Conservation (phyloP, 1,140 invertebrate species). For the Drosophila sechellia region DNA sequence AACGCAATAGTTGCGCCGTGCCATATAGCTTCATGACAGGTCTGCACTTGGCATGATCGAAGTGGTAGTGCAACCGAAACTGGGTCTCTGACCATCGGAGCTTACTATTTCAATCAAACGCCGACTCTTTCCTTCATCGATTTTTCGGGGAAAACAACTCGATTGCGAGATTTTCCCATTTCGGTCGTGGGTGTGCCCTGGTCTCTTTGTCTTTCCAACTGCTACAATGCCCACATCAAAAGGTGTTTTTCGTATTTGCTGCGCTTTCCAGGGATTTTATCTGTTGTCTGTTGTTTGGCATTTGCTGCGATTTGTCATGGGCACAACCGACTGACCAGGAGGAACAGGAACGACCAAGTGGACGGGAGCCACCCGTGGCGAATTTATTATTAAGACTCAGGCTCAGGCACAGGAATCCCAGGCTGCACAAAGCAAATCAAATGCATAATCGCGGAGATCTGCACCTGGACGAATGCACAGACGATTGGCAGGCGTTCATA, state of each 20-base stretch:
- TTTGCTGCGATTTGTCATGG: slow-evolving; percentile 72
- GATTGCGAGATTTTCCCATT: background rate
- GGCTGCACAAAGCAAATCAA: slow-evolving; percentile 41
- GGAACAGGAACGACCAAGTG: slow-evolving; percentile 18
- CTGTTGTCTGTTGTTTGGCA: slow-evolving; percentile 60
- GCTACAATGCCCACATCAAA: slow-evolving; percentile 51
- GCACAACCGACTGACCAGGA: slow-evolving; percentile 39
- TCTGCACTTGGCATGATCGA: slow-evolving; percentile 19
- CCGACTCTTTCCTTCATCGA: slow-evolving; percentile 24
- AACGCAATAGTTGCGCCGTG: slow-evolving; percentile 5
- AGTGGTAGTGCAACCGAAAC: slow-evolving; percentile 7
- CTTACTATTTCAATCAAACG: slow-evolving; percentile 22
- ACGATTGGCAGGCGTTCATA: slow-evolving; percentile 18
- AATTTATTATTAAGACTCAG: slow-evolving; percentile 70
- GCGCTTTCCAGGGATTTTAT: slow-evolving; percentile 51
- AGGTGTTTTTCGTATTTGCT: slow-evolving; percentile 69
- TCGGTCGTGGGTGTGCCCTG: slow-evolving; percentile 21
- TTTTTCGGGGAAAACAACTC: slow-evolving; percentile 39
- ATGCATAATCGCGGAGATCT: slow-evolving; percentile 31
- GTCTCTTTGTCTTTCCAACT: slow-evolving; percentile 27
- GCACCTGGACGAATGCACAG: slow-evolving; percentile 56
- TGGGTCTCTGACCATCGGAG: slow-evolving; percentile 17
- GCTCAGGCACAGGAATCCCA: slow-evolving; percentile 14
- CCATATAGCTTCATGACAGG: slow-evolving; percentile 3
- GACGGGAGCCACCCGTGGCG: slow-evolving; percentile 55